Conservation (phyloP, 2,888 invertebrate genomes). For the Polydrusus tereticollis region DNA sequence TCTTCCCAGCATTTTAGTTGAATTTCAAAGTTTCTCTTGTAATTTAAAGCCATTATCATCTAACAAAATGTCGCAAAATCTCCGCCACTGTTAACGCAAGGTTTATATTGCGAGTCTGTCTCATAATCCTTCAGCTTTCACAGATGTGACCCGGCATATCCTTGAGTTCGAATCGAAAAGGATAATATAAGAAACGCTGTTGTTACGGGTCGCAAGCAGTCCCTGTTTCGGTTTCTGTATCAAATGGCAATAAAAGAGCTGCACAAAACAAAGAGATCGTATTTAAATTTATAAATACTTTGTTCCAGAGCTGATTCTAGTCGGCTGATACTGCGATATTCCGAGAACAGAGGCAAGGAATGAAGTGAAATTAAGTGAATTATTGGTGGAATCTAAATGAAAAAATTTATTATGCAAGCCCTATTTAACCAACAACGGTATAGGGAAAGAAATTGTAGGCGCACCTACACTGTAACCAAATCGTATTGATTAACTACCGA, state of each 20-base stretch:
- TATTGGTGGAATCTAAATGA: no score
- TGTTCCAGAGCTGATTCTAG: not conserved
- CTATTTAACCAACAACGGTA: no score
- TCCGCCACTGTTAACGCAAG: not conserved
- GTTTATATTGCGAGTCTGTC: constrained; percentile 11
- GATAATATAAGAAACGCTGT: constrained; percentile 14
- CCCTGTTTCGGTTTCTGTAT: constrained; percentile 7
- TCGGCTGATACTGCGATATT: not conserved
- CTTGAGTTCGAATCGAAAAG: constrained; percentile 2
- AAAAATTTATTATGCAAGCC: no score
- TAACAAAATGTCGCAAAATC: not conserved
- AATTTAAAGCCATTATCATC: no score
- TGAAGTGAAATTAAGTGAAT: not conserved
- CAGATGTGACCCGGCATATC: constrained; percentile 16
- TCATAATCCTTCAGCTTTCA: constrained; percentile 11
- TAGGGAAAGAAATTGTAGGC: no score
- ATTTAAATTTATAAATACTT: constrained; percentile 13
- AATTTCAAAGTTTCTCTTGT: no score
- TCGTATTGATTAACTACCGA: no score
- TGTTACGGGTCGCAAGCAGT: not conserved
- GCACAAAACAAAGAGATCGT: not conserved
- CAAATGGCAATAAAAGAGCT: constrained; percentile 8
- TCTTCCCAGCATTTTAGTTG: no score
- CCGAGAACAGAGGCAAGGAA: no score
- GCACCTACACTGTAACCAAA: no score